Percentiles rank a stretch among this genome's conserved stretches.
phyloP scores from a whole-genome alignment of 2,797 vertebrate genomes.

The Heteromormyrus szaboi region DNA sequence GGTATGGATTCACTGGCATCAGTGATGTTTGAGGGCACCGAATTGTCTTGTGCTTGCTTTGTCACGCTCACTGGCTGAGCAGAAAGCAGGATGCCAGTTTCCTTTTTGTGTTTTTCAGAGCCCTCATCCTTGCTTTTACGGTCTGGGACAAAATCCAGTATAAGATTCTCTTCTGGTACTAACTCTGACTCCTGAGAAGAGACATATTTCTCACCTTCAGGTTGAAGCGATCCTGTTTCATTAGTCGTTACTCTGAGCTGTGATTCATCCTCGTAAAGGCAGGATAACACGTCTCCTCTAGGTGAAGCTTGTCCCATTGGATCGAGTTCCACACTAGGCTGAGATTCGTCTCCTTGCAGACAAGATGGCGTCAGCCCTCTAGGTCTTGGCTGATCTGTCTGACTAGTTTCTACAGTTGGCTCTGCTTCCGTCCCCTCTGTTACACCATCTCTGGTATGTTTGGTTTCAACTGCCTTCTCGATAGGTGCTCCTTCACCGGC shows the following conservation, averaged over 20 bases:
- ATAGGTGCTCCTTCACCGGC: conserved; percentile 57
- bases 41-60: background rate
- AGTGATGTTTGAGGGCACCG: background rate
- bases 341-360: conserved; percentile 16
- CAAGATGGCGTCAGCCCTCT: conserved; percentile 40
- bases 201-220: background rate
- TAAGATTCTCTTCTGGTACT: background rate
- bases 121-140: conserved; percentile 26
- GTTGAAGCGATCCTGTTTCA: background rate
- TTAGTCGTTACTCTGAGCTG: conserved; percentile 31
- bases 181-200: conserved; percentile 22
- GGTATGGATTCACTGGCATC: background rate
- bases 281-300: background rate
- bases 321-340: conserved; percentile 12
- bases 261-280: conserved; percentile 23
- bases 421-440: conserved; percentile 47
- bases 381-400: conserved; percentile 48
- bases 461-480: conserved; percentile 45
- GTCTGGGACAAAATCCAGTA: background rate
- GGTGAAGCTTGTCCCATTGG: conserved; percentile 27
- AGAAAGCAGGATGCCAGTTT: conserved; percentile 23
- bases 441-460: conserved; percentile 50
- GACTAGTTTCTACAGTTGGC: conserved; percentile 56
- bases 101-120: conserved; percentile 7
- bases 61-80: conserved; percentile 36